Conservation (phyloP, 2,797 vertebrate genomes). For the Brotula barbata region DNA sequence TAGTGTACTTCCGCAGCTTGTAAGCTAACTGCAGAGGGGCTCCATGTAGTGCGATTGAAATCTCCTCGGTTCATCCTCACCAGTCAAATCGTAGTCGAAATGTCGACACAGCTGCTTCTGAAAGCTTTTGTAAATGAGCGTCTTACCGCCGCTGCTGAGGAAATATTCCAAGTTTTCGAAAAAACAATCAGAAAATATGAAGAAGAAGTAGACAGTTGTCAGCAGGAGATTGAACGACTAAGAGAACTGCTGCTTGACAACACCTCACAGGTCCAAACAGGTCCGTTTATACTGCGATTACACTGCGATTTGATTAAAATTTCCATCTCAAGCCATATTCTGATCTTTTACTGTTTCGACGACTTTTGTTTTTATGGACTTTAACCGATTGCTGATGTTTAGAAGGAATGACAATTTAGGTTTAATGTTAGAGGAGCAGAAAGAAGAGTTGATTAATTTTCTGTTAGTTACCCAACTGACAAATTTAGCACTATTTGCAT, state of each 20-base stretch:
- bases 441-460: too few species aligned
- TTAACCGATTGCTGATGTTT: too few species aligned
- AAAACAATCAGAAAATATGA: constrained; percentile 62
- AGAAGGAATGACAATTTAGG: too few species aligned
- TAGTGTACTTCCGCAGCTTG: constrained; percentile 50
- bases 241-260: constrained; percentile 51
- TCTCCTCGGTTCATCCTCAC: not conserved
- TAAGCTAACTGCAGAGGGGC: constrained; percentile 4
- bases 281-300: too few species aligned
- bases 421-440: too few species aligned
- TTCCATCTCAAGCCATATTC: too few species aligned
- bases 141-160: constrained; percentile 58
- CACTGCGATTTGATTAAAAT: too few species aligned
- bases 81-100: constrained; percentile 5
- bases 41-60: not conserved
- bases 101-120: constrained; percentile 53
- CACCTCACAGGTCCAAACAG: constrained; percentile 39
- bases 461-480: too few species aligned
- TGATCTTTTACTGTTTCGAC: too few species aligned
- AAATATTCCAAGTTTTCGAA: constrained; percentile 66
- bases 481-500: too few species aligned
- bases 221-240: constrained; percentile 63
- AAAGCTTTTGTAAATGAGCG: constrained; percentile 59
- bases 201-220: constrained; percentile 54
- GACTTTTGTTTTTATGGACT: too few species aligned